A percentile compares a stretch with the other conserved stretches of the same genome.
These are phyloP conservation scores for Choristoneura fumiferana DNA, from an alignment of 1,140 invertebrate species.

Conservation along the genomic window DNA sequence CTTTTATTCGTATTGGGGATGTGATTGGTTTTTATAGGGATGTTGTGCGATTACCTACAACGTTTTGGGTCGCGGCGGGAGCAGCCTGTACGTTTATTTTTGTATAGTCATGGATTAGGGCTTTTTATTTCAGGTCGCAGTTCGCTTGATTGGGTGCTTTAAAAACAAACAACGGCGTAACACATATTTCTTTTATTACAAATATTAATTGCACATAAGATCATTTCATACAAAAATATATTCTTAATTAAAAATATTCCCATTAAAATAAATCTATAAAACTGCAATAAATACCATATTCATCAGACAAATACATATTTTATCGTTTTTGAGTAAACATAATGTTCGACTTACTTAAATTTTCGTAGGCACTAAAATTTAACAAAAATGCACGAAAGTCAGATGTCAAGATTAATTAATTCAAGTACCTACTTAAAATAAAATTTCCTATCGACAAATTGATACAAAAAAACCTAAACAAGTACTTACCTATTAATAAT, in stretches of 20 bases:
- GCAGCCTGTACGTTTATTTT: no score
- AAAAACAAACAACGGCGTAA: constrained; percentile 25
- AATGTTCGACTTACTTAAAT: not conserved
- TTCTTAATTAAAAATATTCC: constrained; percentile 71
- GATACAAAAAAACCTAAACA: constrained; percentile 21
- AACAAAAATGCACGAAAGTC: constrained; percentile 34
- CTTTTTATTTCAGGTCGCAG: no score
- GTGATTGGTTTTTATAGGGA: constrained; percentile 11
- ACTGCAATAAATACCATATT: constrained; percentile 46
- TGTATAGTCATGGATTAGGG: no score
- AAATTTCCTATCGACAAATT: constrained; percentile 21
- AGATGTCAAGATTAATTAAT: constrained; percentile 56
- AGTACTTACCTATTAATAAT: constrained; percentile 15
- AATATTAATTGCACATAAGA: constrained; percentile 76
- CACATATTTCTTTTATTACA: constrained; percentile 72
- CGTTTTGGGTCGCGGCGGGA: not conserved
- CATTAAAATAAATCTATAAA: constrained; percentile 70
- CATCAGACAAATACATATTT: constrained; percentile 45
- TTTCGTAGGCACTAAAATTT: constrained; percentile 13
- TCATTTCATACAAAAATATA: constrained; percentile 76
- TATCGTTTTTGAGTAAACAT: constrained; percentile 42
- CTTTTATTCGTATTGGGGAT: constrained; percentile 15
- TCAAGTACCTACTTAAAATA: constrained; percentile 22
- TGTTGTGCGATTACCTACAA: constrained; percentile 3
- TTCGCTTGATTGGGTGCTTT: no score